Evolutionary conservation across 2,797 vertebrate species (phyloP).

Genomic region (Trematomus bernacchii): DNA sequence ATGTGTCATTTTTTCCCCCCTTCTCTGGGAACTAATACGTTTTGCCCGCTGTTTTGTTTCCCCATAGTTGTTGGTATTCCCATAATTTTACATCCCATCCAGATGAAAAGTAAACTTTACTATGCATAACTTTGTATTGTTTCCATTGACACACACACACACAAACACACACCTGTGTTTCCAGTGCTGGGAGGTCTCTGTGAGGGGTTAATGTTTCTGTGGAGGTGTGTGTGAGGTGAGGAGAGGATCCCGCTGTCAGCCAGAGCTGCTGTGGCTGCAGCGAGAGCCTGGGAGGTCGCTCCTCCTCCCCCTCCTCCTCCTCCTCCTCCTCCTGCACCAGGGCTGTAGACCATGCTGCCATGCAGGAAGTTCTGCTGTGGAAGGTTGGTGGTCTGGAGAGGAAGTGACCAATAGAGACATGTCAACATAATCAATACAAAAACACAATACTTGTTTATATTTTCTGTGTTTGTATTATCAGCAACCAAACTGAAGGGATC

Average conservation of each 20-base stretch:
- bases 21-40: too few relatives aligned
- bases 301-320: constrained; percentile 85
- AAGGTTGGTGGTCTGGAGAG: constrained; percentile 86
- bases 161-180: constrained; percentile 84
- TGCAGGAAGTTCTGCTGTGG: constrained; percentile 94
- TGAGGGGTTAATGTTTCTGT: constrained; percentile 88
- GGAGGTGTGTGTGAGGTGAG: constrained; percentile 87
- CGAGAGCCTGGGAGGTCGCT: constrained; percentile 87
- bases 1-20: neutral
- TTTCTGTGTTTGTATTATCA: neutral
- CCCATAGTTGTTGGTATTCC: neutral
- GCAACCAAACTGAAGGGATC: neutral
- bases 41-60: neutral
- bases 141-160: neutral
- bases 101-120: neutral
- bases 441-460: neutral
- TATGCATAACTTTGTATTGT: neutral
- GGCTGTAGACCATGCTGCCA: constrained; percentile 87
- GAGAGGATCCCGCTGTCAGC: constrained; percentile 90
- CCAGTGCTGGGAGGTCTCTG: constrained; percentile 90
- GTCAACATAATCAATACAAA: neutral
- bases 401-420: constrained; percentile 2
- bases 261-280: constrained; percentile 87
- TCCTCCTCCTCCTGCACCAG: constrained; percentile 47
- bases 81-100: neutral